These are phyloP conservation scores for Pomacea canaliculata DNA, from an alignment of 2,888 invertebrate species.

Conservation along the genomic window DNA sequence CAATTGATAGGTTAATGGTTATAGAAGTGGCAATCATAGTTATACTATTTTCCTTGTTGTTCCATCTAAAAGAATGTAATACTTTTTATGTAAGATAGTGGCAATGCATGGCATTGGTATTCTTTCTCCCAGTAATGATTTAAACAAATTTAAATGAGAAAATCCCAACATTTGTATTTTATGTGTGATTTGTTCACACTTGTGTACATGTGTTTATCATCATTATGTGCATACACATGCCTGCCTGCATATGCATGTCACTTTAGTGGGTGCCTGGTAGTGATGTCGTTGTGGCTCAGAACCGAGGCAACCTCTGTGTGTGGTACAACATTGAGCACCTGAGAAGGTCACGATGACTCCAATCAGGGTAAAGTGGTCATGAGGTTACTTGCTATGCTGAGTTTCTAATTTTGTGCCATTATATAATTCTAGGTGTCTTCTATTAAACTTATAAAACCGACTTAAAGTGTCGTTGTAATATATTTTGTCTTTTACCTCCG, in stretches of 20 bases:
- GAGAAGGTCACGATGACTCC: slow-evolving; percentile 84
- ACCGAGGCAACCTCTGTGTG: slow-evolving; percentile 87
- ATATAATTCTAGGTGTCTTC: no score
- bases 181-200: background rate
- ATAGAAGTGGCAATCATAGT: no score
- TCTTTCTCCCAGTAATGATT: no score
- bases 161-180: background rate
- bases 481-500: no score
- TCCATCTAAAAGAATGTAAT: no score
- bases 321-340: slow-evolving; percentile 95
- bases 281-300: slow-evolving; percentile 97
- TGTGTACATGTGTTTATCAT: background rate
- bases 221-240: background rate
- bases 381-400: background rate
- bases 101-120: no score
- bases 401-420: no score
- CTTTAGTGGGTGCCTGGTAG: slow-evolving; percentile 90
- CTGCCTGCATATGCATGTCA: background rate
- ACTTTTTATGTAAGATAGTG: no score
- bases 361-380: slow-evolving; percentile 74
- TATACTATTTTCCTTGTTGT: no score
- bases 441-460: no score
- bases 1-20: no score
- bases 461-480: no score
- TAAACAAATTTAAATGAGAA: background rate